Evolutionary conservation across 2,113 vertebrate genomes (phyloP), one percentile per base, ranked within the genome.

Genomic region (Cyprinodon brontotheroides): DNA sequence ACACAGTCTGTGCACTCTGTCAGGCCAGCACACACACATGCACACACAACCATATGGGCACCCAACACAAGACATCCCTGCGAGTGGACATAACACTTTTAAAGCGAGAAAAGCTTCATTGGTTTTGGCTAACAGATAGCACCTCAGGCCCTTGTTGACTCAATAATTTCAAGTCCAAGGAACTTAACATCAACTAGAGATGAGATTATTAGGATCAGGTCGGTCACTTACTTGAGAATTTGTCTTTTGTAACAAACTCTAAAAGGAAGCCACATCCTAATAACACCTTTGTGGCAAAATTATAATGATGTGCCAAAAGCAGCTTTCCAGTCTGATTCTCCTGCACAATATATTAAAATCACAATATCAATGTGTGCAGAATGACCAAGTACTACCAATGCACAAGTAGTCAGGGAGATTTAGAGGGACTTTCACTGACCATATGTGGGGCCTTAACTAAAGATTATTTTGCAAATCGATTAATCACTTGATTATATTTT

Each of bases 1-100:
- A 84, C 79, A 80, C 78, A 47, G 84, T 70, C 83, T 67, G 80
- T 61, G 63, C 83, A 75, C 83, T 83, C 76, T 74, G 83, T 77
- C 83, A 77, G 86, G 68, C 77, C 86, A 79, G 78, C 73, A 70
- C 77, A 72, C 50, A 81, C 82, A 39, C 67, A 57, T 37, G n/a
- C 66, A 57, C 48, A 39, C 36, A 38, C 61, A 39, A 48, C 75
- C 83, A 87, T 79, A 86, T 80, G 83, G 80, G 60, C 77, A 29
- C 11, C 64, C 48, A 38, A 65, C 77, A 75, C 68, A 66, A 81
- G 81, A 57, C 72, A 61, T 78, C 75, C 72, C 65, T n/a, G 40
- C 72, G 70, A 70, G 17, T 45, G 65, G 72, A 86, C 57, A 4
- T 37, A 40, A 68, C 67, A 2, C 69, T 78, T 75, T 69, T 40